Conservation (phyloP, 2,888 invertebrate species). For the Tachina fera region DNA sequence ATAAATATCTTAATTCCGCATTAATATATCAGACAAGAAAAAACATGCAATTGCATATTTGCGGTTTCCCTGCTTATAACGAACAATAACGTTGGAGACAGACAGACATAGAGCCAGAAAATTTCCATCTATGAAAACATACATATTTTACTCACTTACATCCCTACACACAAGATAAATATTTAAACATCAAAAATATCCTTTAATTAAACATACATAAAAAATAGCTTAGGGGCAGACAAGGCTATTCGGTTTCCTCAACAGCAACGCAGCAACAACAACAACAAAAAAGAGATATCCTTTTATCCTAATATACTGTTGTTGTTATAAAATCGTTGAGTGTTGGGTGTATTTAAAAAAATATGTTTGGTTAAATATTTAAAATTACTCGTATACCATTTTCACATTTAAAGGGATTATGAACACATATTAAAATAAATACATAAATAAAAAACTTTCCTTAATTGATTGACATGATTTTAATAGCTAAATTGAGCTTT, state of each 20-base stretch:
- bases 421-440: neutral
- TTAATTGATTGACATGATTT: constrained; percentile 13
- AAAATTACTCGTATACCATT: neutral
- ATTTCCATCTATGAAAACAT: constrained; percentile 23
- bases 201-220: constrained; percentile 47
- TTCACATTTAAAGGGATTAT: constrained; percentile 26
- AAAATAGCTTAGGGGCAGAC: constrained; percentile 48
- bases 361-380: neutral
- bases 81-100: neutral
- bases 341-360: neutral
- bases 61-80: too few relatives aligned
- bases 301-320: constrained; percentile 8
- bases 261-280: too few relatives aligned
- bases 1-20: too few relatives aligned
- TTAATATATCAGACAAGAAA: too few relatives aligned
- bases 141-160: neutral
- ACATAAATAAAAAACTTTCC: neutral
- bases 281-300: constrained; percentile 1
- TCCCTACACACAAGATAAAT: constrained; percentile 27
- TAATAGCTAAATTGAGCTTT: neutral
- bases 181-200: constrained; percentile 55
- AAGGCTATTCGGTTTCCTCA: constrained; percentile 12
- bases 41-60: too few relatives aligned
- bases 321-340: neutral
- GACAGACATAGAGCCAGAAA: neutral